Evolutionary conservation across 2,888 invertebrate species (phyloP).

Genomic region (Clanis bilineata): DNA sequence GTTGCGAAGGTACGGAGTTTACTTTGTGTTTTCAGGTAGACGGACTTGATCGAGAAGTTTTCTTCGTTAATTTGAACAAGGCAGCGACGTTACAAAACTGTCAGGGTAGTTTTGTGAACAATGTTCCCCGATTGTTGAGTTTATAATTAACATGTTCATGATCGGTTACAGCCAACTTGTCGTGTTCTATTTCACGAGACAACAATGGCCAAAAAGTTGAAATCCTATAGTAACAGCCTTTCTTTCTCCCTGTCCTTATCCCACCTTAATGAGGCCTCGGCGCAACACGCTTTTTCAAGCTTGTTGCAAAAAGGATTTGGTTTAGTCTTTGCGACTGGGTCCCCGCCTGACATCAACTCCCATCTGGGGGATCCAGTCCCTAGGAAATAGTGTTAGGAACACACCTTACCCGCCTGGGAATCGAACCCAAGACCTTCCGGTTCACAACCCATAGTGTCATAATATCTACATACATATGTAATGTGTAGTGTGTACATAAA

Average conservation of each 20-base stretch:
- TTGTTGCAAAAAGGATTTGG: too few species aligned
- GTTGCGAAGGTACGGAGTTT: constrained; percentile 79
- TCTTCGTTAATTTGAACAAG: constrained; percentile 80
- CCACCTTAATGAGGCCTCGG: too few species aligned
- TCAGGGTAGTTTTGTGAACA: constrained; percentile 63
- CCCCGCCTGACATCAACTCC: too few species aligned
- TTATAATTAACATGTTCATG: constrained; percentile 33
- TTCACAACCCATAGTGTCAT: too few species aligned
- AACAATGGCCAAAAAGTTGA: neutral
- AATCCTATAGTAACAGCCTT: neutral
- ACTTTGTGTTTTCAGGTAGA: constrained; percentile 82
- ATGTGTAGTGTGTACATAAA: neutral
- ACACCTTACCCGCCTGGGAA: too few species aligned
- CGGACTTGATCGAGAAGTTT: constrained; percentile 80
- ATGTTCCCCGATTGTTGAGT: constrained; percentile 45
- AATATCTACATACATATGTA: neutral
- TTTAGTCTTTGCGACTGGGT: too few species aligned
- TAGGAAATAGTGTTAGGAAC: too few species aligned
- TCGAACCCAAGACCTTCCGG: too few species aligned
- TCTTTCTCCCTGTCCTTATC: too few species aligned
- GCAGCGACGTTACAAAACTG: constrained; percentile 70
- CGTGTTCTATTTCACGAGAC: neutral
- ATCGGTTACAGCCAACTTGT: neutral
- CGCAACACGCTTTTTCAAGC: too few species aligned
- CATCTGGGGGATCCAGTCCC: too few species aligned